Evolutionary conservation across 2,113 vertebrate species (phyloP).

Genomic region (Mungos mungo): DNA sequence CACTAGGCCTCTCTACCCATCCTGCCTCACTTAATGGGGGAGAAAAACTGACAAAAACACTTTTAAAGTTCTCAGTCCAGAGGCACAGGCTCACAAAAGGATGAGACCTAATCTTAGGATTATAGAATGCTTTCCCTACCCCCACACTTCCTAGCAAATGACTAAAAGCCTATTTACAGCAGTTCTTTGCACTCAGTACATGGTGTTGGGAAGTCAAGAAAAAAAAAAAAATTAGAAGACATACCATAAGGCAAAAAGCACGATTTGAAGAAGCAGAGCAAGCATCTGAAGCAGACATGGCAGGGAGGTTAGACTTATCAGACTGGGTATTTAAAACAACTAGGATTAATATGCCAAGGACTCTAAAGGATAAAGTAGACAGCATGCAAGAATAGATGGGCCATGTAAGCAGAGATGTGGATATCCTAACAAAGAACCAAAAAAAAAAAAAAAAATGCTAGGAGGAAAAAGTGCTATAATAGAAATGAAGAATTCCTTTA

Average conservation of each 20-base stretch:
- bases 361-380: neutral
- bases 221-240: neutral
- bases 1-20: neutral
- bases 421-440: neutral
- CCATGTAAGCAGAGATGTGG: neutral
- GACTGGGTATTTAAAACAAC: neutral
- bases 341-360: neutral
- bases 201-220: neutral
- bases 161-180: neutral
- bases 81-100: neutral
- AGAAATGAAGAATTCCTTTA: neutral
- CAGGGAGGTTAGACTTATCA: neutral
- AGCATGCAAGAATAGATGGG: neutral
- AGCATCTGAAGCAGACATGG: neutral
- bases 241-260: neutral
- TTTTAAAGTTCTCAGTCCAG: neutral
- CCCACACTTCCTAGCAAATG: neutral
- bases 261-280: neutral
- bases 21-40: too few relatives aligned
- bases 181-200: neutral
- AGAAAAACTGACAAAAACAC: neutral
- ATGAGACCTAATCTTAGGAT: neutral
- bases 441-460: neutral
- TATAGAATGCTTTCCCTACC: neutral
- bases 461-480: neutral